Percentiles rank a stretch among this genome's conserved stretches.
phyloP scores from a whole-genome alignment of 2,113 vertebrate species.

The Solenodon paradoxus region DNA sequence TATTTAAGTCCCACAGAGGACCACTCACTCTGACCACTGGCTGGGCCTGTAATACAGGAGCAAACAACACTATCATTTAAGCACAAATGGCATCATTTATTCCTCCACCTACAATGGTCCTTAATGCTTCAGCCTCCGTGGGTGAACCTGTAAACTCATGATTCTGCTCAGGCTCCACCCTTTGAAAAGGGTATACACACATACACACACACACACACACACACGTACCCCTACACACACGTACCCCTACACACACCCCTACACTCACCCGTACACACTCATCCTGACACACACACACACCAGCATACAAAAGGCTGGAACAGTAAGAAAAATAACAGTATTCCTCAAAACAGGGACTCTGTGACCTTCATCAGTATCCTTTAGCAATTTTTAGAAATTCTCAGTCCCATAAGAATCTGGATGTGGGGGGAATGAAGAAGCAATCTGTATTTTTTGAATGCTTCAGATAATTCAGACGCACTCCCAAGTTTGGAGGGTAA shows the following conservation, averaged over 20 bases:
- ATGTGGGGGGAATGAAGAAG: not conserved
- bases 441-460: not conserved
- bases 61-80: not conserved
- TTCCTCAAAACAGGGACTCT: too few species aligned
- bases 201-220: not conserved
- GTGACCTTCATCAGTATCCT: not conserved
- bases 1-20: not conserved
- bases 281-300: not conserved
- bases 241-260: too few species aligned
- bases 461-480: not conserved
- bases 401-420: not conserved
- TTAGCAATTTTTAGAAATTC: not conserved
- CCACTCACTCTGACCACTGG: not conserved
- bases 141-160: not conserved
- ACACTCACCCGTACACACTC: too few species aligned
- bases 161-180: not conserved
- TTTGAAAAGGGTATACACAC: not conserved
- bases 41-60: not conserved
- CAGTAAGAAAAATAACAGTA: not conserved
- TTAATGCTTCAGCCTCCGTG: not conserved
- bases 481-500: not conserved
- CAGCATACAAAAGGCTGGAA: not conserved
- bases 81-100: not conserved
- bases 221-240: not conserved
- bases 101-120: not conserved